Base-by-base conservation (phyloP, 2,797 vertebrate genomes). In the Hypotaenidia okinawae region DNA sequence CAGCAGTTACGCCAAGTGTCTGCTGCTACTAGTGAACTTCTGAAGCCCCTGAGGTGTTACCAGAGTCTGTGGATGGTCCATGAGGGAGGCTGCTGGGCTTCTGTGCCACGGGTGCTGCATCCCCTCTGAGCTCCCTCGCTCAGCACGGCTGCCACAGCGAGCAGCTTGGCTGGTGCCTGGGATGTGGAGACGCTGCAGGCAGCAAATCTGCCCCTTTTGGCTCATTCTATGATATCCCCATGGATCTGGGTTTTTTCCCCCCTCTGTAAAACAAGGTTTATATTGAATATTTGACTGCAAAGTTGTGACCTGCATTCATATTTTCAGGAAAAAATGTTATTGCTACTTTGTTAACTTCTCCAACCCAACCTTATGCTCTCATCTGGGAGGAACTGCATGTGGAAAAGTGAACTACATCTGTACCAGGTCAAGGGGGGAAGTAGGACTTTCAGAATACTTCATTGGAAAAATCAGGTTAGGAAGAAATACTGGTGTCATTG, bases 161-260 rank as follows among this genome's bases (percentile, higher is more conserved):
- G 57, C 5, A 10, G 41, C 57, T 54, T 15, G 33, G 49, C 4
- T 4, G 27, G 30, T 2, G 6, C 23, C 37, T 23, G 64, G n/a
- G 10, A 4, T 0, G 0, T 6, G 3, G 19, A 9, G 87, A 12
- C 45, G 41, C 22, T 78, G 28, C 13, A 45, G 52, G 21, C 21
- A 39, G 11, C 16, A 35, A 16, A 2, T 27, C 43, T 80, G 58
- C 35, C 39, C 8, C 0, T 18, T 64, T 64, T 7, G 54, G 49
- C 51, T 79, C 55, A 33, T 32, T 52, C 37, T 57, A 16, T 49
- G 61, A 24, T 25, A 39, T 9, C 43, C 15, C 14, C 8, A 2
- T 9, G 22, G 49, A 22, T 41, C 77, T 70, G 4, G 33, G 19
- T 3, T n/a, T 49, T 47, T 32, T 5, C 5, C 9, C 6, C 12